Evolutionary conservation across 1,140 invertebrate species (phyloP).

Genomic region (Spodoptera frugiperda): DNA sequence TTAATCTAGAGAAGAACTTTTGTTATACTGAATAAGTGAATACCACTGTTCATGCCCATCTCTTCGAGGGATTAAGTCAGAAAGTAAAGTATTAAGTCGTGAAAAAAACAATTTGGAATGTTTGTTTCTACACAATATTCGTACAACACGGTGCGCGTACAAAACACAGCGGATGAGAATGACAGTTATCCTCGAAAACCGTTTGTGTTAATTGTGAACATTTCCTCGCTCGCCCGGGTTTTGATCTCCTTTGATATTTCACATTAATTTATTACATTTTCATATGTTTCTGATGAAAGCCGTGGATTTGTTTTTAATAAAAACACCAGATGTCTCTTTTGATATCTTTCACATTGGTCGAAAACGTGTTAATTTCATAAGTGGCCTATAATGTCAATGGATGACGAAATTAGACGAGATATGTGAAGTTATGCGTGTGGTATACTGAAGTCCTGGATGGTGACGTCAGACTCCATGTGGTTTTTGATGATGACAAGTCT

Average conservation of each 20-base stretch:
- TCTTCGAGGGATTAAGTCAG: too few species aligned
- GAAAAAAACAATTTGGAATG: too few species aligned
- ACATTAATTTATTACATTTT: conserved; percentile 47
- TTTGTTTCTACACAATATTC: too few species aligned
- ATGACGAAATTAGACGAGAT: background rate
- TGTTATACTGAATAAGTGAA: too few species aligned
- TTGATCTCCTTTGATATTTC: conserved; percentile 43
- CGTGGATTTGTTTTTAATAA: conserved; percentile 37
- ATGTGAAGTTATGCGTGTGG: background rate
- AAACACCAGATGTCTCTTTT: conserved; percentile 41
- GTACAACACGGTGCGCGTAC: background rate
- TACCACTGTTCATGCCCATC: too few species aligned
- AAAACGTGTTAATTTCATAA: conserved; percentile 27
- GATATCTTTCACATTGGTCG: conserved; percentile 13
- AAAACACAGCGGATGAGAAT: background rate
- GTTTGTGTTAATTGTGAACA: conserved; percentile 38
- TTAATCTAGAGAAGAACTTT: too few species aligned
- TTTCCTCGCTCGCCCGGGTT: conserved; percentile 21
- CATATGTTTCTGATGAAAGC: conserved; percentile 47
- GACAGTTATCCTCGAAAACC: conserved; percentile 8
- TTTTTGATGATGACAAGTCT: too few species aligned
- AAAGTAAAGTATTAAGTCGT: too few species aligned
- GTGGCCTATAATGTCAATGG: conserved; percentile 24
- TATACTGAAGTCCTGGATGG: too few species aligned
- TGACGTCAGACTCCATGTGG: too few species aligned